Base-by-base conservation (phyloP, 1,140 invertebrate species). In the Macrocentrus cingulum region DNA sequence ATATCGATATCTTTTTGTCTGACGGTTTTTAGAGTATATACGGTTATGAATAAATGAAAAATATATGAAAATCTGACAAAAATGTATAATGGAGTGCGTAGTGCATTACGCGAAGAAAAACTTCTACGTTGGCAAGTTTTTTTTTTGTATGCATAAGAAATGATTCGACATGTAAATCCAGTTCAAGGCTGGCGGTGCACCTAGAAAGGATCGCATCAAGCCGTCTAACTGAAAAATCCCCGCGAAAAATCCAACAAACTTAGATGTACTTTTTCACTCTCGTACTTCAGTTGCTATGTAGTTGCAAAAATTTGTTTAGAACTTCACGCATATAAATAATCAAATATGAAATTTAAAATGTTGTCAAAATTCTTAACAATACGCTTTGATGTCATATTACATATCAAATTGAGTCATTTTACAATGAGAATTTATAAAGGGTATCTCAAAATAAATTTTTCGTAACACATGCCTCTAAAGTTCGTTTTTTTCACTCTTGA, bases 111-210 rank as follows among this genome's bases (percentile, higher is more conserved):
- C 8, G 46, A 49, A 16, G 25, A 15, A 49, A 49, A 49, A 32
- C 29, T 49, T 22, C 5, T 11, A 11, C 22, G 44, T 25, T 49
- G 46, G 22, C 4, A 34, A 32, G 29, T 49, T 49, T 49, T 25
- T 48, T 48, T 49, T 49, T 49, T 23, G 46, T 22, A 49, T 49
- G 46, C 25, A 49, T 49, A 49, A 34, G 16, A 34, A 49, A 49
- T 49, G 0, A 13, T 49, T 49, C 13, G 16, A 49, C 29, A 49
- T 34, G 46, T 49, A 49, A 49, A 49, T 49, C 16, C 22, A 32
- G 25, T 7, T 49, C 25, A 29, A 29, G 25, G 4, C 25, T 29
- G 25, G 25, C 9, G 25, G 25, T 29, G 25, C 4, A 18, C 19
- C 4, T 8, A 15, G 16, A 16, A 49, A 49, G 29, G 22, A 25